Base-by-base conservation (phyloP, 1,140 invertebrate species). In the Helicoverpa armigera region DNA sequence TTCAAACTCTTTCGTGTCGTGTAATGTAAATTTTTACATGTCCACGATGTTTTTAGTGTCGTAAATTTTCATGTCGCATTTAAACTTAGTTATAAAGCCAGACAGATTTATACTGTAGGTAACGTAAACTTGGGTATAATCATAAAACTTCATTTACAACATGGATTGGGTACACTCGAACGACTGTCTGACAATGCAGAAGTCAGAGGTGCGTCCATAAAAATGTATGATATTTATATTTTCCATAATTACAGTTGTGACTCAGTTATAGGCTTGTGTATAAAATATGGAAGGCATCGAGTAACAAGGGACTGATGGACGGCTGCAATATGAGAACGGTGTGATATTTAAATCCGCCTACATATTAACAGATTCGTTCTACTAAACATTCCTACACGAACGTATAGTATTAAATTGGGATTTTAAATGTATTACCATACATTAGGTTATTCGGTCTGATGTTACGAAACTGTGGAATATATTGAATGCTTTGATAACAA, bases 361-460 rank as follows among this genome's bases (percentile, higher is more conserved):
- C 75, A 77, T 53, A 61, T 65, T 58, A 63, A 76, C 29, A 63
- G 43, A 63, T 77, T 67, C 51, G 50, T 76, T 63, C 58, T 35
- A 51, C 48, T 56, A 67, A 77, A 77, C 75, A 77, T 77, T 77
- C 61, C 61, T 53, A 77, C 75, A 77, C 61, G 51, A 14, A 63
- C 58, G 48, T 54, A 67, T 23, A 54, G 48, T 77, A 77, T 67
- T 67, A 61, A 77, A 77, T 54, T 65, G 29, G 48, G 75, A 77
- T 67, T 67, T 77, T 77, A 77, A 77, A 65, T 65, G 75, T 77
- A 67, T 77, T 67, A 77, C 18, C 75, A 77, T 77, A 77, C 65
- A 77, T 77, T 77, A 77, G 65, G n/a, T 54, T 16, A 77, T 77
- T 76, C 23, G 14, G 74, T 51, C 50, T n/a, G 43, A 61, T 53